Conservation (phyloP, 2,888 invertebrate genomes). For the Marasmarcha lunaedactyla region DNA sequence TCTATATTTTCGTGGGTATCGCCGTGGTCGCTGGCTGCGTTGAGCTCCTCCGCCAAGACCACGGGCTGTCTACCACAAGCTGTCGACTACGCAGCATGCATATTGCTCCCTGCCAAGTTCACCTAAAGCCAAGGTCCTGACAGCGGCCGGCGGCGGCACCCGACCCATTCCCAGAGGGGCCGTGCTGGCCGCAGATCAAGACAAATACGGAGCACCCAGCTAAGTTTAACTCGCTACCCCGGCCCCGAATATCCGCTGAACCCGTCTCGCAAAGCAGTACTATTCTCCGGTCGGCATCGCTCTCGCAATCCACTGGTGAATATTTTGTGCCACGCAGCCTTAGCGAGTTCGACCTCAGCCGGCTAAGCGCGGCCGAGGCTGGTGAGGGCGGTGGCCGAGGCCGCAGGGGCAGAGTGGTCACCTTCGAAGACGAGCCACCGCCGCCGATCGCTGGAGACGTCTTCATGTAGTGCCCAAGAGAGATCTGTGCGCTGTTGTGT, state of each 20-base stretch:
- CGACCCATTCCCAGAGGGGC: no score
- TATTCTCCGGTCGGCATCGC: conserved; percentile 69
- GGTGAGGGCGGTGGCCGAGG: conserved; percentile 24
- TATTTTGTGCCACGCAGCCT: conserved; percentile 88
- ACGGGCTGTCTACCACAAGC: conserved; percentile 32
- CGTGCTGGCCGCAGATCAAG: conserved; percentile 23
- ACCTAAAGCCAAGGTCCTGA: conserved; percentile 74
- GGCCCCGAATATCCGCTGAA: conserved; percentile 53
- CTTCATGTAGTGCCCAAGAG: conserved; percentile 78
- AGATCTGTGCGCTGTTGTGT: no score
- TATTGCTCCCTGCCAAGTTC: no score
- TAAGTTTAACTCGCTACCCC: conserved; percentile 67
- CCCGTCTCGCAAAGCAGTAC: conserved; percentile 74
- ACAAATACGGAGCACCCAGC: conserved; percentile 49
- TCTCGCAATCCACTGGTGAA: conserved; percentile 76
- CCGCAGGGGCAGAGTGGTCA: conserved; percentile 81
- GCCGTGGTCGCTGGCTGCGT: conserved; percentile 90
- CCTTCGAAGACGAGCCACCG: conserved; percentile 79
- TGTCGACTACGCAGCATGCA: no score
- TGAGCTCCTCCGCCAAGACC: conserved; percentile 85
- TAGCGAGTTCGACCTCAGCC: conserved; percentile 84
- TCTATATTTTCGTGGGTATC: conserved; percentile 87
- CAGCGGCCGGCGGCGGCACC: conserved; percentile 31
- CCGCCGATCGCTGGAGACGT: conserved; percentile 73
- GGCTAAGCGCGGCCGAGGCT: conserved; percentile 42